phyloP scores from a whole-genome alignment of 2,797 vertebrate genomes.

The Bovichtus diacanthus region DNA sequence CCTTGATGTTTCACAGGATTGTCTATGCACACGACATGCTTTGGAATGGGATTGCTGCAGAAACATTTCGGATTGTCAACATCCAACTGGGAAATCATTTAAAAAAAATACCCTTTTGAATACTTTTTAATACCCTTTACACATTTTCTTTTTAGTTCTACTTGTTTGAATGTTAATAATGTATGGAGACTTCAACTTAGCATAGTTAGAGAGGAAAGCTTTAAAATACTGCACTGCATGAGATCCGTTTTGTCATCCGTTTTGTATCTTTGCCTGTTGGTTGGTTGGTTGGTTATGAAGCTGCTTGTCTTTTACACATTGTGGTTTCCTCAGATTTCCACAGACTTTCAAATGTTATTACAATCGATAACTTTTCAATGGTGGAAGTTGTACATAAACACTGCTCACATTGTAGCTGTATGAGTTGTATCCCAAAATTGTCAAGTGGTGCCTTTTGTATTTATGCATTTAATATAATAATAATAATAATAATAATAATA shows the following conservation, averaged over 20 bases:
- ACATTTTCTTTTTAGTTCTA: background rate
- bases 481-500: too few species aligned
- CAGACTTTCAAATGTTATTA: too few species aligned
- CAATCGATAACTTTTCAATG: too few species aligned
- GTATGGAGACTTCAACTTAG: background rate
- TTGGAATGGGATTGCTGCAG: constrained; percentile 10
- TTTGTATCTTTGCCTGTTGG: background rate
- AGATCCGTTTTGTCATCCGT: background rate
- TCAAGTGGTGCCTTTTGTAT: background rate
- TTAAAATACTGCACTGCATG: background rate
- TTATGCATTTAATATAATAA: too few species aligned
- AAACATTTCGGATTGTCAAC: background rate
- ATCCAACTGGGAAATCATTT: background rate
- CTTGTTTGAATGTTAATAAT: background rate
- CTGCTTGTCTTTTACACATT: background rate
- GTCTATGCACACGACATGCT: background rate
- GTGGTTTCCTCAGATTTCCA: background rate
- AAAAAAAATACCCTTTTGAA: background rate
- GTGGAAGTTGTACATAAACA: background rate
- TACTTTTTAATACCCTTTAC: background rate
- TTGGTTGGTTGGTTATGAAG: too few species aligned
- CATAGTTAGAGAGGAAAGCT: background rate
- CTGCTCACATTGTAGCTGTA: background rate
- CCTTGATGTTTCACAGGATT: constrained; percentile 18
- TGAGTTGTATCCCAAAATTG: background rate